phyloP scores from a whole-genome alignment of 1,140 invertebrate genomes.

The Ephestia elutella region DNA sequence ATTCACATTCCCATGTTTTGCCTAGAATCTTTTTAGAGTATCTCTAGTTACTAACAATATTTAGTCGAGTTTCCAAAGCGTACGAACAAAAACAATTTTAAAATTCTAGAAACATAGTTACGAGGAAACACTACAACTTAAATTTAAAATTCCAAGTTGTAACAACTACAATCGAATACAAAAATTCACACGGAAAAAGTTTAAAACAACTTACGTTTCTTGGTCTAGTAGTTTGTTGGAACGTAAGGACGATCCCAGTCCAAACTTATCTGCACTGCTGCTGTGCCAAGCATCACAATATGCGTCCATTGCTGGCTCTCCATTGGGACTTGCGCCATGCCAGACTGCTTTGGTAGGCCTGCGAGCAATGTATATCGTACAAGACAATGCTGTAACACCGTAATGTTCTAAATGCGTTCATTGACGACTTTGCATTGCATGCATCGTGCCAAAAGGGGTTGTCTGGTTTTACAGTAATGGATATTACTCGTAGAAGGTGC shows the following conservation, averaged over 20 bases:
- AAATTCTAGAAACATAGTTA: background rate
- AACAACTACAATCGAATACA: background rate
- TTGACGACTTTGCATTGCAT: background rate
- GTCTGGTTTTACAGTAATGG: background rate
- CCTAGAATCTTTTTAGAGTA: too few relatives aligned
- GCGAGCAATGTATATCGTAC: constrained; percentile 34
- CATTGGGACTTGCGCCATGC: constrained; percentile 91
- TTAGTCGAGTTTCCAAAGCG: too few relatives aligned
- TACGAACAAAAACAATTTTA: background rate
- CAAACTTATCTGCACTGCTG: constrained; percentile 82
- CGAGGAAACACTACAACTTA: background rate
- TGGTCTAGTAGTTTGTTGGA: constrained; percentile 88
- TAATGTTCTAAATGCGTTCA: background rate
- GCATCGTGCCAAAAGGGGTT: background rate
- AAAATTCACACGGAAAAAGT: background rate
- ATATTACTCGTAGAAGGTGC: background rate
- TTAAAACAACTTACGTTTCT: constrained; percentile 67
- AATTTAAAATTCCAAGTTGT: background rate
- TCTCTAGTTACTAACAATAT: too few relatives aligned
- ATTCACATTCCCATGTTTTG: too few relatives aligned
- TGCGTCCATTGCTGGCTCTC: constrained; percentile 88
- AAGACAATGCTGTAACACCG: background rate
- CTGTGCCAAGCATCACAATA: constrained; percentile 97
- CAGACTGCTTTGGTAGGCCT: constrained; percentile 95
- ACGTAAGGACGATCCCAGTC: constrained; percentile 87